phyloP scores from a whole-genome alignment of 2,888 invertebrate species.

The Heliconius cydno region DNA sequence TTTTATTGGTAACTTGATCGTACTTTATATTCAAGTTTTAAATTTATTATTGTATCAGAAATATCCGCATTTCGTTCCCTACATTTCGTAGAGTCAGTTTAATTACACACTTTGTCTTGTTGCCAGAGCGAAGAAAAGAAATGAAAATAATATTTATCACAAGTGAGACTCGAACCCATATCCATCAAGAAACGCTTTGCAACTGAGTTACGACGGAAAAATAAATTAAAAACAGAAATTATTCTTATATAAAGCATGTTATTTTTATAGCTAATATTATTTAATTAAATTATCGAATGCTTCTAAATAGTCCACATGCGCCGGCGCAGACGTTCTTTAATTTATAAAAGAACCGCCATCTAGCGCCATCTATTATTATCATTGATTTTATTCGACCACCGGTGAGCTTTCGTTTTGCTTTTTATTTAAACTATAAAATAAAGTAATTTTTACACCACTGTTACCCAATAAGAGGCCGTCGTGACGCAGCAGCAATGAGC shows the following conservation, averaged over 20 bases:
- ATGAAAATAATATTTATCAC: neutral
- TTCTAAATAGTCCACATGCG: constrained; percentile 61
- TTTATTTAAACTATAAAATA: neutral
- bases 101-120: neutral
- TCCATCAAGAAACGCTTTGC: too few relatives aligned
- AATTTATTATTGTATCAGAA: too few relatives aligned
- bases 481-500: too few relatives aligned
- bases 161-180: too few relatives aligned
- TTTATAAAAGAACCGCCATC: constrained; percentile 67
- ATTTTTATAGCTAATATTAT: neutral
- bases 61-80: too few relatives aligned
- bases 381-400: constrained; percentile 58
- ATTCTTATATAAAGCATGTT: too few relatives aligned
- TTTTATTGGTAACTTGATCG: too few relatives aligned
- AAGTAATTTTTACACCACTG: neutral
- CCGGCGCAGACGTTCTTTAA: constrained; percentile 69
- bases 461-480: neutral
- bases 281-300: neutral
- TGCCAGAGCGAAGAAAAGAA: neutral
- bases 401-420: constrained; percentile 27
- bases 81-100: too few relatives aligned
- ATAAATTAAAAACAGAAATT: too few relatives aligned
- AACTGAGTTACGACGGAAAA: too few relatives aligned
- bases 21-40: too few relatives aligned
- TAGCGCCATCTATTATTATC: constrained; percentile 73